A percentile compares a stretch with the other conserved stretches of the same genome.
These are phyloP conservation scores for Octodonta nipae DNA, from an alignment of 2,888 invertebrate genomes.

Conservation along the genomic window DNA sequence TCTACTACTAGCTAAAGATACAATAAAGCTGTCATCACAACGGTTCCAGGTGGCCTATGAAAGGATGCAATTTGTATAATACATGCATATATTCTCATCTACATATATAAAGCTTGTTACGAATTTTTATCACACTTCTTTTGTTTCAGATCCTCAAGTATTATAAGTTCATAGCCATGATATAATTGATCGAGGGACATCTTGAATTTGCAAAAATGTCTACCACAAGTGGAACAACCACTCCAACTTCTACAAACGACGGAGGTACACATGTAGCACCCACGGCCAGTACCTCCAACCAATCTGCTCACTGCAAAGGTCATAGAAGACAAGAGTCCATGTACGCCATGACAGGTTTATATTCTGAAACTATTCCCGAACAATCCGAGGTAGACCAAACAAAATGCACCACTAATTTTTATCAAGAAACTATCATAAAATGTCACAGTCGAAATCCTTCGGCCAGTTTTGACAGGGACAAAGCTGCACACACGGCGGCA, in stretches of 20 bases:
- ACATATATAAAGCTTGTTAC: too few relatives aligned
- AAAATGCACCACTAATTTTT: slow-evolving; percentile 25
- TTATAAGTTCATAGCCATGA: too few relatives aligned
- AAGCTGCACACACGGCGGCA: slow-evolving; percentile 45
- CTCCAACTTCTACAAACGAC: neutral
- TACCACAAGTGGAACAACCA: neutral
- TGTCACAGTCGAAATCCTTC: slow-evolving; percentile 76
- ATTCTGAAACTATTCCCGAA: slow-evolving; percentile 58
- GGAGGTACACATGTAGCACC: neutral
- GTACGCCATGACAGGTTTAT: slow-evolving; percentile 78
- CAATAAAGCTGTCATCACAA: too few relatives aligned
- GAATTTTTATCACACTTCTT: too few relatives aligned
- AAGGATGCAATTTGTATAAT: too few relatives aligned
- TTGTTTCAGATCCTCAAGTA: too few relatives aligned
- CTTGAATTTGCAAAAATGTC: too few relatives aligned
- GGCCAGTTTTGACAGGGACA: slow-evolving; percentile 56
- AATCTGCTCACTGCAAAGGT: slow-evolving; percentile 23
- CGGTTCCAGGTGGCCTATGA: too few relatives aligned
- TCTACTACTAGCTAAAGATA: too few relatives aligned
- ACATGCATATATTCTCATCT: too few relatives aligned
- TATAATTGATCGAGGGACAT: too few relatives aligned
- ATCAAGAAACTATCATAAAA: slow-evolving; percentile 42
- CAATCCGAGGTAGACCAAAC: slow-evolving; percentile 40
- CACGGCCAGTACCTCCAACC: neutral
- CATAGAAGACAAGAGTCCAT: slow-evolving; percentile 71